These are phyloP conservation scores for Melieria picta DNA, from an alignment of 2,888 invertebrate species.

Conservation along the genomic window DNA sequence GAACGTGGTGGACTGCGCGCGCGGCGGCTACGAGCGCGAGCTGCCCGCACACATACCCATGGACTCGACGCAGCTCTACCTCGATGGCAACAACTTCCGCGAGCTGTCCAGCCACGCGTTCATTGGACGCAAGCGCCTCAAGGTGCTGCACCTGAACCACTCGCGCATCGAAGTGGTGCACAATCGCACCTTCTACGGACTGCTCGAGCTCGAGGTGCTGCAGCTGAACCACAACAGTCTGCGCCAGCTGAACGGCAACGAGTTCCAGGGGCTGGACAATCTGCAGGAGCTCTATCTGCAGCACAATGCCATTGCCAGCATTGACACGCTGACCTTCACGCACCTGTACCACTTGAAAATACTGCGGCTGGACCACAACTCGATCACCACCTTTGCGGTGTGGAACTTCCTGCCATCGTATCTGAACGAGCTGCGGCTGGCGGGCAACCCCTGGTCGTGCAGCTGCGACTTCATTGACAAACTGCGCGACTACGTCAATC, in stretches of 20 bases:
- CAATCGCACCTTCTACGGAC: constrained; percentile 91
- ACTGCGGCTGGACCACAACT: constrained; percentile 85
- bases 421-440: constrained; percentile 76
- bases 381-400: constrained; percentile 81
- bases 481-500: constrained; percentile 82
- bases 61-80: constrained; percentile 93
- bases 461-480: constrained; percentile 85
- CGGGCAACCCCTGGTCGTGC: constrained; percentile 87
- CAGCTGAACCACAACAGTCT: constrained; percentile 90
- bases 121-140: constrained; percentile 91
- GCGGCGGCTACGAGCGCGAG: constrained; percentile 79
- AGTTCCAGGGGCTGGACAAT: constrained; percentile 83
- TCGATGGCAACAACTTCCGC: constrained; percentile 91
- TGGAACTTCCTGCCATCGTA: constrained; percentile 77
- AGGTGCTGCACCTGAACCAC: constrained; percentile 87
- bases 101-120: constrained; percentile 90
- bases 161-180: constrained; percentile 85
- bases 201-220: constrained; percentile 80
- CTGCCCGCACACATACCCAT: constrained; percentile 91
- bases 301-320: constrained; percentile 82
- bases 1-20: constrained; percentile 92
- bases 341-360: constrained; percentile 85
- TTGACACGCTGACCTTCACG: constrained; percentile 86
- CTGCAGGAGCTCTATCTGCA: constrained; percentile 88
- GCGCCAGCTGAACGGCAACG: constrained; percentile 82